These are phyloP conservation scores for Eustalomyia histrio DNA, from an alignment of 2,888 invertebrate genomes.

Conservation along the genomic window DNA sequence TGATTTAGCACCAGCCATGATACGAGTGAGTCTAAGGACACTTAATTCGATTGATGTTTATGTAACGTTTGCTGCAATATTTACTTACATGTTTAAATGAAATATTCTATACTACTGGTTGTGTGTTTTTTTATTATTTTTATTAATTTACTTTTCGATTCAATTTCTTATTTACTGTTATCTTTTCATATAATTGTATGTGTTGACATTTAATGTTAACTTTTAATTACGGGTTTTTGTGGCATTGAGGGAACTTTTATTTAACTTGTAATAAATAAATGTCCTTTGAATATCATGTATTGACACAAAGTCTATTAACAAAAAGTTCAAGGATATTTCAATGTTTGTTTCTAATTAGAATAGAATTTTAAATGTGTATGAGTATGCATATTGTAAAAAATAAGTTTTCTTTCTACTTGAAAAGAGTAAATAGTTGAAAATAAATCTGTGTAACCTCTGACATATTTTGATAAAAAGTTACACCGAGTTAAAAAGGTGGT, in stretches of 20 bases:
- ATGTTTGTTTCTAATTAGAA: conserved; percentile 59
- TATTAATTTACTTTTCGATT: conserved; percentile 1
- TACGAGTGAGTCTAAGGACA: conserved; percentile 28
- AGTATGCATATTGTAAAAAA: not conserved
- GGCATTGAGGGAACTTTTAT: conserved; percentile 35
- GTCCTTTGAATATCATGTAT: conserved; percentile 9
- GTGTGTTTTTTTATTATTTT: not conserved
- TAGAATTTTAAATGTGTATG: not conserved
- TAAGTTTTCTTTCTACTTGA: not conserved
- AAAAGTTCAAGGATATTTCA: conserved; percentile 35
- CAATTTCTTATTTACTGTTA: not conserved
- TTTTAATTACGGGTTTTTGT: conserved; percentile 61
- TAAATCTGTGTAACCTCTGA: not conserved
- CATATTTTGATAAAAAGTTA: not conserved
- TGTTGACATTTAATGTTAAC: conserved; percentile 60
- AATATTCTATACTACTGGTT: not conserved
- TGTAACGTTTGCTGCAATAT: conserved; percentile 56
- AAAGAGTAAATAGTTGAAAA: not conserved
- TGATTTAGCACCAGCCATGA: not conserved
- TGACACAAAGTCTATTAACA: conserved; percentile 37
- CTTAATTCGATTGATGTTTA: conserved; percentile 45
- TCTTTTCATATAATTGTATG: not conserved
- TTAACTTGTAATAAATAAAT: conserved; percentile 48
- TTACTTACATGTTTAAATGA: conserved; percentile 41
- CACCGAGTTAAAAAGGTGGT: too few species aligned